Evolutionary conservation across 2,113 vertebrate genomes (phyloP).

Genomic region (Mugil cephalus): DNA sequence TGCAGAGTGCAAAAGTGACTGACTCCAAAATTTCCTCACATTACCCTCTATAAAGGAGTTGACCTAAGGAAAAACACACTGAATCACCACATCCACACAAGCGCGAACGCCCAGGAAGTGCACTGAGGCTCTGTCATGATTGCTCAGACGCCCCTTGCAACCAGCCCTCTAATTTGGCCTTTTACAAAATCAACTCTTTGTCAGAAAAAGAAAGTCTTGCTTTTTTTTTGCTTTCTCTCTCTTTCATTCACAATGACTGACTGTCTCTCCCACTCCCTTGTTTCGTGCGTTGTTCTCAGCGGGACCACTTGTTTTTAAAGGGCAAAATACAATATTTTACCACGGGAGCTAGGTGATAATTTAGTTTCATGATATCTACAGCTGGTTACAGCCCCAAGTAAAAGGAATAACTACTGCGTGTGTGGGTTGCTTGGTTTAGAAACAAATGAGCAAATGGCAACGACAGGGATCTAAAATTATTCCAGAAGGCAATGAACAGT

Average conservation of each 20-base stretch:
- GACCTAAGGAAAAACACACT: constrained; percentile 17
- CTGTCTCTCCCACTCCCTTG: not conserved
- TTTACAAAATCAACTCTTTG: constrained; percentile 56
- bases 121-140: constrained; percentile 16
- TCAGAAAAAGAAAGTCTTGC: not conserved
- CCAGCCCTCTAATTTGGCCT: constrained; percentile 60
- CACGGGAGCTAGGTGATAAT: constrained; percentile 18
- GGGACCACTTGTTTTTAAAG: constrained; percentile 4
- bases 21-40: constrained; percentile 26
- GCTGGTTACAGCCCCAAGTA: constrained; percentile 1
- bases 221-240: not conserved
- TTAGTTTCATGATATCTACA: constrained; percentile 3
- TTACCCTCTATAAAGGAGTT: constrained; percentile 43
- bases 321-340: constrained; percentile 15
- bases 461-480: not conserved
- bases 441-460: constrained; percentile 15
- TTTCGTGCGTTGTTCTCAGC: constrained; percentile 18
- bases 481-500: constrained; percentile 10
- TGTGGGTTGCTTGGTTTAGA: constrained; percentile 19
- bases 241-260: constrained; percentile 10
- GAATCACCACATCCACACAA: constrained; percentile 7
- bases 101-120: not conserved
- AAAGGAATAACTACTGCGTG: not conserved
- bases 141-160: constrained; percentile 34
- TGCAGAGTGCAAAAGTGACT: constrained; percentile 25